Evolutionary conservation across 2,113 vertebrate species (phyloP), one percentile per base, ranked within the genome.

Genomic region (Callipepla squamata): DNA sequence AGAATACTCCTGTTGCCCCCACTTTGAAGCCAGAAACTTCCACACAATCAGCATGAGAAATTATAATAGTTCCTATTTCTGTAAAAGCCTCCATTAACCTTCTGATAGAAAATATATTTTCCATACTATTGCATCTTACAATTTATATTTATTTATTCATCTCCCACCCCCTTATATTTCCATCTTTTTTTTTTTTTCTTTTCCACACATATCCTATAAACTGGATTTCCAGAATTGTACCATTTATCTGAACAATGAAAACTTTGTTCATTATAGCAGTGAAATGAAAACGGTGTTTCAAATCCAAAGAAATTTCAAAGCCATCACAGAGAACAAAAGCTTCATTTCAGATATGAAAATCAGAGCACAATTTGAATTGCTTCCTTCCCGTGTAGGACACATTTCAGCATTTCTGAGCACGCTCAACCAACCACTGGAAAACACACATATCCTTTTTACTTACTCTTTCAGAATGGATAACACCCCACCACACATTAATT

Each of bases 71-170:
- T 76, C 66, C 40, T 74, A 88, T 75, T 80, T 89, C 66, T 89
- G 67, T 58, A 79, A 94, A 93, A 87, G 78, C 28, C 13, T 92
- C 81, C 66, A 85, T 72, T 94, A 85, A 55, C 70, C 68, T 90
- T 95, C 63, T 90, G 76, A 85, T 58, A 92, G 81, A 95, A 96
- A 95, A 95, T 69, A 93, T 40, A 86, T 79, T 94, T 94, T 93
- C 40, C 58, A 85, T 55, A 78, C 13, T 84, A 82, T 72, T 85
- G 36, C n/a, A 66, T 76, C 92, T 91, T 87, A 48, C 36, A 81
- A 57, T 80, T 53, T 28, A 73, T 28, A 44, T 78, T 90, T 65
- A 51, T 90, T 87, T 1, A 47, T 53, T 6, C 36, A 55, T 82
- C 11, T 74, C 53, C 53, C 28, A 18, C 53, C 16, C 8, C 14